Conservation (phyloP, 2,113 vertebrate species). For the Menidia beryllina region DNA sequence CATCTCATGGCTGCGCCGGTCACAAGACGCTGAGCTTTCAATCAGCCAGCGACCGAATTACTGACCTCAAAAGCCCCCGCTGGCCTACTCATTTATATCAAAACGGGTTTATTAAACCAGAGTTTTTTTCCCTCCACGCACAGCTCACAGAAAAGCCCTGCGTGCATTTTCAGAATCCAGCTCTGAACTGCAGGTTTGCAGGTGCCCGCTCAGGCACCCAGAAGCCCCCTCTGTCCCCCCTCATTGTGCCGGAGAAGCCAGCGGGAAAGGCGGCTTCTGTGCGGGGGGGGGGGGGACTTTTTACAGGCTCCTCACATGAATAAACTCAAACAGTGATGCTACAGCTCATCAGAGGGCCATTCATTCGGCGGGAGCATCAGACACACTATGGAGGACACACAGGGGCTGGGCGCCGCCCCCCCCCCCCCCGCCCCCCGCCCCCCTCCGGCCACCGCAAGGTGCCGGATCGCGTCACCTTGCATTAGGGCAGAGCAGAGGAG, state of each 20-base stretch:
- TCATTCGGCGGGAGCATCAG: constrained; percentile 50
- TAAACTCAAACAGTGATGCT: constrained; percentile 72
- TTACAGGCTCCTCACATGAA: constrained; percentile 79
- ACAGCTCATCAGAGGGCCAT: constrained; percentile 69
- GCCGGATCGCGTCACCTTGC: constrained; percentile 53
- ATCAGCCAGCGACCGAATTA: constrained; percentile 22
- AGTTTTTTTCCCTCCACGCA: too few species aligned
- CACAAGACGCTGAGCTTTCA: constrained; percentile 45
- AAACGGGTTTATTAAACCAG: too few species aligned
- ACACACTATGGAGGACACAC: constrained; percentile 34
- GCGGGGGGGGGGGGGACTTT: constrained; percentile 72
- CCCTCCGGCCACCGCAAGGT: constrained; percentile 41
- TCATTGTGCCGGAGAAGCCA: constrained; percentile 76
- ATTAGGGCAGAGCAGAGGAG: constrained; percentile 42
- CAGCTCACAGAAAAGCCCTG: too few species aligned
- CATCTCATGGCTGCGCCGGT: constrained; percentile 24
- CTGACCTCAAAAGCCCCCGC: constrained; percentile 23
- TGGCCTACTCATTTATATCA: constrained; percentile 7
- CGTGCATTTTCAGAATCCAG: constrained; percentile 11
- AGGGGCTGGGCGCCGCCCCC: constrained; percentile 35
- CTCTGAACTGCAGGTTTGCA: constrained; percentile 19
- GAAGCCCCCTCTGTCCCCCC: constrained; percentile 31
- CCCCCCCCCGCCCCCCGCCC: constrained; percentile 24
- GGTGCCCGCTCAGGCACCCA: constrained; percentile 46
- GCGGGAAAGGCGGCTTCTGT: constrained; percentile 79